A percentile compares a stretch with the other conserved stretches of the same genome.
These are phyloP conservation scores for Neodontobutis hainanensis DNA, from an alignment of 2,113 vertebrate species.

Conservation along the genomic window DNA sequence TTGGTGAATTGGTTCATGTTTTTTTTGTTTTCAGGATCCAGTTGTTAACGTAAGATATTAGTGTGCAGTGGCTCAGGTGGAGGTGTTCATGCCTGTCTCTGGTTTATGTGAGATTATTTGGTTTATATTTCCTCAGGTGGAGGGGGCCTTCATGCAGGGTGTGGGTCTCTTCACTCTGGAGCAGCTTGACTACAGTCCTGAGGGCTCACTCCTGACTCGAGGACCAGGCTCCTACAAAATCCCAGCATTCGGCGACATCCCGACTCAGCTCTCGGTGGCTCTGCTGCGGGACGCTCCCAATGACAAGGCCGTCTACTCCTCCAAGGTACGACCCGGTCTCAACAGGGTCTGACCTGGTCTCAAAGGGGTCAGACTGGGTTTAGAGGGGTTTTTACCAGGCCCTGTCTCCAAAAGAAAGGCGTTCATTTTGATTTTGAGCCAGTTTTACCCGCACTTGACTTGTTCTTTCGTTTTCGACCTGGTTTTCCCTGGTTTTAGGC, in stretches of 20 bases:
- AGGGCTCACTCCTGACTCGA: conserved; percentile 86
- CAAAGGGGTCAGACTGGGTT: too few species aligned
- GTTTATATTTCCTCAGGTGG: conserved; percentile 78
- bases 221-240: conserved; percentile 98
- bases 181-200: conserved; percentile 89
- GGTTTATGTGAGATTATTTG: background rate
- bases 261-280: conserved; percentile 84
- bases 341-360: background rate
- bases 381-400: background rate
- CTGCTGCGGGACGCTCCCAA: conserved; percentile 91
- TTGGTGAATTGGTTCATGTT: too few species aligned
- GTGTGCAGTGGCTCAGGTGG: too few species aligned
- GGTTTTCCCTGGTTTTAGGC: conserved; percentile 74
- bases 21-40: too few species aligned
- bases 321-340: conserved; percentile 82
- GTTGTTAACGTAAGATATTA: too few species aligned
- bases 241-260: conserved; percentile 91
- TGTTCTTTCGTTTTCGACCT: too few species aligned
- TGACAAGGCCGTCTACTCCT: conserved; percentile 83
- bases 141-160: conserved; percentile 94
- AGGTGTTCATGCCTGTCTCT: background rate
- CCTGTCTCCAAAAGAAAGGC: too few species aligned
- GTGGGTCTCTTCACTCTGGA: conserved; percentile 94
- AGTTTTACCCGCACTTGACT: too few species aligned
- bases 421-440: too few species aligned